A percentile compares a stretch with the other conserved stretches of the same genome.
These are phyloP conservation scores for Furcifer pardalis DNA, from an alignment of 2,797 vertebrate species.

Conservation along the genomic window DNA sequence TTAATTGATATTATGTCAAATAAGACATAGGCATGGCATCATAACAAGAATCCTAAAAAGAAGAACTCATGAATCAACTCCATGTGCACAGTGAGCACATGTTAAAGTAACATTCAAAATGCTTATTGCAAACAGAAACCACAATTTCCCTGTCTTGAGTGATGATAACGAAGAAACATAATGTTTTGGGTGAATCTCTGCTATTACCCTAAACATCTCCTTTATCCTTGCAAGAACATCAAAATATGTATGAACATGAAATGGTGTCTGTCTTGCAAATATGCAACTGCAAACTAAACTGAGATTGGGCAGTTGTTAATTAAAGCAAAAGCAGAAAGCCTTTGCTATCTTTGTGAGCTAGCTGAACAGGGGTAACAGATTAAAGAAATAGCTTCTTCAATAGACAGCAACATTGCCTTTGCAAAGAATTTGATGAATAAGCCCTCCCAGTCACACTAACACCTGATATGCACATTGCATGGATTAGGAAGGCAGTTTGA, in stretches of 20 bases:
- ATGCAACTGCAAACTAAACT: slow-evolving; percentile 47
- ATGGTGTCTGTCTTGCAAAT: slow-evolving; percentile 40
- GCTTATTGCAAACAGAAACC: neutral
- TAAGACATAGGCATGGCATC: neutral
- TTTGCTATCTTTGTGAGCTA: slow-evolving; percentile 61
- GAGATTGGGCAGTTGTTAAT: slow-evolving; percentile 54
- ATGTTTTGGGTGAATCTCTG: neutral
- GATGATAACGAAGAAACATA: neutral
- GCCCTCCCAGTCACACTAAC: slow-evolving; percentile 58
- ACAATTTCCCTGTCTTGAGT: neutral
- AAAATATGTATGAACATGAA: slow-evolving; percentile 39
- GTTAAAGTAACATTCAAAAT: slow-evolving; percentile 27
- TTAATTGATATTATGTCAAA: neutral
- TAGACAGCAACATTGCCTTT: slow-evolving; percentile 57
- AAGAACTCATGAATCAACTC: neutral
- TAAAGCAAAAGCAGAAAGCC: slow-evolving; percentile 55
- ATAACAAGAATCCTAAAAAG: neutral
- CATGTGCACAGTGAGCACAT: slow-evolving; percentile 33
- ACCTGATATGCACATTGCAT: slow-evolving; percentile 58
- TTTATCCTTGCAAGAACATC: slow-evolving; percentile 54
- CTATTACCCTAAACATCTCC: slow-evolving; percentile 30
- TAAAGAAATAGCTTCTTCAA: slow-evolving; percentile 66
- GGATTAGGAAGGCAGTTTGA: slow-evolving; percentile 59
- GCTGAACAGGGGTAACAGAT: slow-evolving; percentile 59
- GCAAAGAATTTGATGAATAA: slow-evolving; percentile 61